Conservation (phyloP, 2,797 vertebrate species). For the Hyperoplus immaculatus region DNA sequence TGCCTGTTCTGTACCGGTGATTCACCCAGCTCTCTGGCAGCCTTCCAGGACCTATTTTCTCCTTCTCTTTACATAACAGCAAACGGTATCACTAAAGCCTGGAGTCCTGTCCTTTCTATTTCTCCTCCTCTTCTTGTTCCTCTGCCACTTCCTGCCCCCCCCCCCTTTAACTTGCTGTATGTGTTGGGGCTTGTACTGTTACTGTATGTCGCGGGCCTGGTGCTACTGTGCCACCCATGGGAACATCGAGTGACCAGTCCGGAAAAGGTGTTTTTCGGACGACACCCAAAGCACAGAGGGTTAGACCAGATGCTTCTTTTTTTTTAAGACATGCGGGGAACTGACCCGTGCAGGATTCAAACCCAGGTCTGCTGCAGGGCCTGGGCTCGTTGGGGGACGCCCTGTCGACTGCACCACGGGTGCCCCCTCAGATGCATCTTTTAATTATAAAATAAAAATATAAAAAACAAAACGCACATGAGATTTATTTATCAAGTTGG, state of each 20-base stretch:
- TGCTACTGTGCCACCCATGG: conserved; percentile 47
- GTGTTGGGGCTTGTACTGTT: conserved; percentile 52
- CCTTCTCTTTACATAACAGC: conserved; percentile 86
- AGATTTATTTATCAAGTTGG: too few relatives aligned
- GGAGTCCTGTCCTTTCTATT: conserved; percentile 72
- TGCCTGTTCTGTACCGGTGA: conserved; percentile 79
- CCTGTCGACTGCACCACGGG: too few relatives aligned
- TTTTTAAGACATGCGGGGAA: too few relatives aligned
- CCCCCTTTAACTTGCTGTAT: conserved; percentile 54
- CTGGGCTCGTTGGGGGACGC: too few relatives aligned
- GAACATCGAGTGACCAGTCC: conserved; percentile 46
- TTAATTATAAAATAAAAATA: too few relatives aligned
- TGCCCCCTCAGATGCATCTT: too few relatives aligned
- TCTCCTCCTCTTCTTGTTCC: conserved; percentile 58
- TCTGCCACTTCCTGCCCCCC: conserved; percentile 60
- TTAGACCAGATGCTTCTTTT: conserved; percentile 29
- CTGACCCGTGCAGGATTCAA: too few relatives aligned
- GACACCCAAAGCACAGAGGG: conserved; percentile 58
- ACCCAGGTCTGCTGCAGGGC: too few relatives aligned
- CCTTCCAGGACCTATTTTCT: conserved; percentile 85
- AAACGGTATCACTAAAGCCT: conserved; percentile 71
- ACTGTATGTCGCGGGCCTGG: conserved; percentile 38
- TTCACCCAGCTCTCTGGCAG: conserved; percentile 83
- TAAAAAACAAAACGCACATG: too few relatives aligned
- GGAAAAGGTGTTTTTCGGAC: conserved; percentile 55